Percentiles rank a stretch among this genome's conserved stretches.
These are phyloP conservation scores for Micromussa lordhowensis DNA, from an alignment of 92 coral and sea anemone species.

Conservation along the genomic window DNA sequence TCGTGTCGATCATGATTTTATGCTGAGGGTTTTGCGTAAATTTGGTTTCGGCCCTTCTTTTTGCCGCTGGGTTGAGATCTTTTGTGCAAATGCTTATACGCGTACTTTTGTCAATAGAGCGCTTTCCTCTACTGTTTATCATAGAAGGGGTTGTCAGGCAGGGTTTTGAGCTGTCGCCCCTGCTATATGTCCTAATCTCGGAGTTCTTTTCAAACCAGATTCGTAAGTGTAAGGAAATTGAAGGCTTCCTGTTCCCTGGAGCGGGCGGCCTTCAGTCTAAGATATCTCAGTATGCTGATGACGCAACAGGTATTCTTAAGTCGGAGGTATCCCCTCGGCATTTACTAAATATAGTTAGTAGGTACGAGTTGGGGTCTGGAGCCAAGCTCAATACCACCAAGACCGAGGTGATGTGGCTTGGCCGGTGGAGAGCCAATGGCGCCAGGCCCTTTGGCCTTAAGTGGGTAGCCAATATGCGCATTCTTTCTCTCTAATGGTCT, in stretches of 20 bases:
- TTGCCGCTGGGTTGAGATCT: neutral
- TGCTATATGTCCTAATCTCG: neutral
- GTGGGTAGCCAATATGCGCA: slow-evolving; percentile 37
- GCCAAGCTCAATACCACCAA: neutral
- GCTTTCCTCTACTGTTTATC: too few relatives aligned
- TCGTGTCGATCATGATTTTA: neutral
- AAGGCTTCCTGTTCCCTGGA: slow-evolving; percentile 11
- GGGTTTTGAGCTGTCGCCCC: slow-evolving; percentile 3
- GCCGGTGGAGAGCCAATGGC: neutral
- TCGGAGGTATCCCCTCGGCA: neutral
- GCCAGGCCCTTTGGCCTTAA: neutral
- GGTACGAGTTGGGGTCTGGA: neutral
- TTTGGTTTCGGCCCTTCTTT: neutral
- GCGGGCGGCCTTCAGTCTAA: neutral
- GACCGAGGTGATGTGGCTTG: neutral
- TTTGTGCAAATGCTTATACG: neutral
- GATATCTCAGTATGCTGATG: slow-evolving; percentile 12
- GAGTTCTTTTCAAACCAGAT: neutral
- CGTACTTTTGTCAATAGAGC: neutral
- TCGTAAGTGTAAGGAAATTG: neutral
- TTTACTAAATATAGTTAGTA: neutral
- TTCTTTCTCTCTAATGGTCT: slow-evolving; percentile 2
- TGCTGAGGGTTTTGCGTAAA: neutral
- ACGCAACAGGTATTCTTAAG: neutral
- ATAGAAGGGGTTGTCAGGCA: slow-evolving; percentile 24